phyloP scores from a whole-genome alignment of 2,888 invertebrate species.

The Bembecia ichneumoniformis region DNA sequence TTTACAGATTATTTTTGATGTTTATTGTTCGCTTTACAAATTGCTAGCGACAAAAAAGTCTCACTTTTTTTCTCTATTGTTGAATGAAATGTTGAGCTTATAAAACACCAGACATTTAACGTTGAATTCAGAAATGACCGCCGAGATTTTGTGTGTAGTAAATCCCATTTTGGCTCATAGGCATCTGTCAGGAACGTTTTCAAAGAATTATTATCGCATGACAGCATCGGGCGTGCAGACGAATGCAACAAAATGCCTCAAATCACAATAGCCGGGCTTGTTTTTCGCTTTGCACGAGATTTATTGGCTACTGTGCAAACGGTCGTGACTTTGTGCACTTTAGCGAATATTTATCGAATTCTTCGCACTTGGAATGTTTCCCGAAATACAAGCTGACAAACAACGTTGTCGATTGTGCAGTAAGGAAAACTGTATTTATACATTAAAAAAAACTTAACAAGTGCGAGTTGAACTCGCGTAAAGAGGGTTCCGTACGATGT shows the following conservation, averaged over 20 bases:
- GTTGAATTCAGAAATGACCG: conserved; percentile 1
- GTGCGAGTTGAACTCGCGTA: too few species aligned
- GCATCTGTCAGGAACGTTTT: conserved; percentile 45
- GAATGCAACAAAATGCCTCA: conserved; percentile 36
- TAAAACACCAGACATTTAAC: not conserved
- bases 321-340: conserved; percentile 25
- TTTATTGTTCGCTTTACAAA: conserved; percentile 41
- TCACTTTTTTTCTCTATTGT: conserved; percentile 12
- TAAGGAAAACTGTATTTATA: too few species aligned
- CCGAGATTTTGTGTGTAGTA: conserved; percentile 38
- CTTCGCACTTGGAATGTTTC: not conserved
- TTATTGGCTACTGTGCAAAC: conserved; percentile 22
- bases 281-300: conserved; percentile 23
- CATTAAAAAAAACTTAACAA: too few species aligned
- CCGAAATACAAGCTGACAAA: not conserved
- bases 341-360: conserved; percentile 20
- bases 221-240: conserved; percentile 15
- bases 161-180: conserved; percentile 40
- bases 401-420: too few species aligned
- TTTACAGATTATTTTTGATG: conserved; percentile 42
- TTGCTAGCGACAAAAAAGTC: conserved; percentile 25
- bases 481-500: too few species aligned
- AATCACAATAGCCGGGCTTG: conserved; percentile 33
- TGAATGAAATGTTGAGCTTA: not conserved
- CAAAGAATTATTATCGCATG: conserved; percentile 51